Evolutionary conservation across 2,113 vertebrate genomes (phyloP).

Genomic region (Euleptes europaea): DNA sequence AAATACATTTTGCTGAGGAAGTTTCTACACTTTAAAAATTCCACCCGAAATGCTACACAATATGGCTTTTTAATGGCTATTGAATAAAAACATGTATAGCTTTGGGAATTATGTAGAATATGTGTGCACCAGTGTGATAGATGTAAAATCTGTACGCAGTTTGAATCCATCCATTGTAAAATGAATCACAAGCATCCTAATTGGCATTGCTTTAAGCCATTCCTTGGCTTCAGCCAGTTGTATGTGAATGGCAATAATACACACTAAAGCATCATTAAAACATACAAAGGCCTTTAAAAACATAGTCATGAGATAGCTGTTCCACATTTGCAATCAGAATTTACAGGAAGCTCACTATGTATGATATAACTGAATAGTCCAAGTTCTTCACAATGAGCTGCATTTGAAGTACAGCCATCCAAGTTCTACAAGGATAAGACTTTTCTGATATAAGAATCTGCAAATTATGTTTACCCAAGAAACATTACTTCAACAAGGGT

Average conservation of each 20-base stretch:
- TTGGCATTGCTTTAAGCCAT: rapidly evolving
- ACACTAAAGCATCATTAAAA: background rate
- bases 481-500: rapidly evolving
- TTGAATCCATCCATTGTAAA: rapidly evolving
- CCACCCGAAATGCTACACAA: no score
- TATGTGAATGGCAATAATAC: rapidly evolving
- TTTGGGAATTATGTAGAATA: background rate
- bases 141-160: background rate
- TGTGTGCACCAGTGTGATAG: rapidly evolving
- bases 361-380: background rate
- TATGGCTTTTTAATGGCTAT: constrained; percentile 17
- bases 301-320: background rate
- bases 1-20: background rate
- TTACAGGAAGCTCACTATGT: background rate
- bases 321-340: rapidly evolving
- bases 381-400: background rate
- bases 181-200: rapidly evolving
- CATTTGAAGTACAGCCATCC: background rate
- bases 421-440: background rate
- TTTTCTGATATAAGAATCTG: rapidly evolving
- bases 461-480: background rate
- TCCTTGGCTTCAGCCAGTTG: background rate
- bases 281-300: background rate
- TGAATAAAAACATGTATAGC: background rate
- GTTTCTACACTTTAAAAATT: background rate